These are phyloP conservation scores for Melozone crissalis DNA, from an alignment of 2,113 vertebrate genomes.

Conservation along the genomic window DNA sequence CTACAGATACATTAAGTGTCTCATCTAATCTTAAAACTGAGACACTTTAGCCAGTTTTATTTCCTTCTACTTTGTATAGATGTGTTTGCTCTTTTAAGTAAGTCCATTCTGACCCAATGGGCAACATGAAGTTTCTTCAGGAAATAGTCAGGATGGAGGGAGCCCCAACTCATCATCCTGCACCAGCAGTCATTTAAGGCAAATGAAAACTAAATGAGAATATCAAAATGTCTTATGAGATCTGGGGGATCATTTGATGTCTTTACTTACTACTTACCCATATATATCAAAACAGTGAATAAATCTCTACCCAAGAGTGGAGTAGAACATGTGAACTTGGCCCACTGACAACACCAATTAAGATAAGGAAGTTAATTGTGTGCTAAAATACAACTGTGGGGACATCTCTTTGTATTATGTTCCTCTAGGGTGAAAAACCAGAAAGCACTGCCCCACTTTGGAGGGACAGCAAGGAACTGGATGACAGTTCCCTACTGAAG, in stretches of 20 bases:
- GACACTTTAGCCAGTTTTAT: background rate
- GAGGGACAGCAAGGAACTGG: background rate
- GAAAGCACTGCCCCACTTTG: background rate
- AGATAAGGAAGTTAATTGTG: background rate
- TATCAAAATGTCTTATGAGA: background rate
- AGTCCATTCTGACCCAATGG: background rate
- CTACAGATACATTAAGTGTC: background rate
- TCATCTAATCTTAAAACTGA: background rate
- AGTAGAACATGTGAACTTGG: background rate
- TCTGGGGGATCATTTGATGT: background rate
- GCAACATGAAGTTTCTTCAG: background rate
- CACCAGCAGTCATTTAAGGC: background rate
- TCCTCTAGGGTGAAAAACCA: background rate
- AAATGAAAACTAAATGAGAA: background rate
- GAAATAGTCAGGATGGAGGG: background rate
- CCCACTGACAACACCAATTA: fast-evolving
- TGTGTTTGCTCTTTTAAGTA: background rate
- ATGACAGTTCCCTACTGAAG: background rate
- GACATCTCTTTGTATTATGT: background rate
- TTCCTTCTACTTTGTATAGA: background rate
- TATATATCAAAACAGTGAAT: background rate
- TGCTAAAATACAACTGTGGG: background rate
- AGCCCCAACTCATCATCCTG: background rate
- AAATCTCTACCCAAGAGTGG: background rate
- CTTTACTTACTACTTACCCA: background rate